These are phyloP conservation scores for Bombus superbus DNA, from an alignment of 1,140 invertebrate species.

Conservation along the genomic window DNA sequence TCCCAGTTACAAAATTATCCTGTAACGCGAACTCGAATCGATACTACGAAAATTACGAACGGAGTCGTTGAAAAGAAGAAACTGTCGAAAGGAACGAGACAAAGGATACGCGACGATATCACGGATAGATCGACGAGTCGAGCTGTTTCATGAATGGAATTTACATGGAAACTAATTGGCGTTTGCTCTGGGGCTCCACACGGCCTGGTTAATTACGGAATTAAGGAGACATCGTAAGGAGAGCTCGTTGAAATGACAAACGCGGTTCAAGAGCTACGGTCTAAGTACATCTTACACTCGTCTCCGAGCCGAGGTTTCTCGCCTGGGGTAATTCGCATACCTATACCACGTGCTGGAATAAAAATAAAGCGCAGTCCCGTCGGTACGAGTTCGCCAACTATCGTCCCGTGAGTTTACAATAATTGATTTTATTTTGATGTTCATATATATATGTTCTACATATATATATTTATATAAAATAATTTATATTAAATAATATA, in stretches of 20 bases:
- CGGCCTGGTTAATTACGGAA: slow-evolving; percentile 9
- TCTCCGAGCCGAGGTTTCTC: slow-evolving; percentile 6
- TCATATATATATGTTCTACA: not conserved
- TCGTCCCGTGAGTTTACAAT: not conserved
- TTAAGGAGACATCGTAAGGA: not conserved
- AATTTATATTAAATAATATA: too few species aligned
- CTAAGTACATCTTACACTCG: slow-evolving; percentile 13
- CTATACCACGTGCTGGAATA: slow-evolving; percentile 45
- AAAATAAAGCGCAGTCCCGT: slow-evolving; percentile 44
- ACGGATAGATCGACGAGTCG: too few species aligned
- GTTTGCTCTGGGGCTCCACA: not conserved
- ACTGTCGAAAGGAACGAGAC: not conserved
- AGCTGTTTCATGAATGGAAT: not conserved
- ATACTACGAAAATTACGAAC: not conserved
- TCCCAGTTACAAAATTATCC: not conserved
- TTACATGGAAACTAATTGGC: not conserved
- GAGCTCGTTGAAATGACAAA: slow-evolving; percentile 37
- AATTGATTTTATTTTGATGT: not conserved
- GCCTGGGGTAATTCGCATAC: not conserved
- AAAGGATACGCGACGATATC: too few species aligned
- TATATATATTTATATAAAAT: too few species aligned
- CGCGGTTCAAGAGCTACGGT: slow-evolving; percentile 9
- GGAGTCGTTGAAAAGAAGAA: not conserved
- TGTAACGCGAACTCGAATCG: not conserved
- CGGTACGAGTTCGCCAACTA: not conserved